A percentile compares a stretch with the other conserved stretches of the same genome.
Evolutionary conservation across 2,797 vertebrate species (phyloP).

Genomic region (Rhabdophis nuchalis): DNA sequence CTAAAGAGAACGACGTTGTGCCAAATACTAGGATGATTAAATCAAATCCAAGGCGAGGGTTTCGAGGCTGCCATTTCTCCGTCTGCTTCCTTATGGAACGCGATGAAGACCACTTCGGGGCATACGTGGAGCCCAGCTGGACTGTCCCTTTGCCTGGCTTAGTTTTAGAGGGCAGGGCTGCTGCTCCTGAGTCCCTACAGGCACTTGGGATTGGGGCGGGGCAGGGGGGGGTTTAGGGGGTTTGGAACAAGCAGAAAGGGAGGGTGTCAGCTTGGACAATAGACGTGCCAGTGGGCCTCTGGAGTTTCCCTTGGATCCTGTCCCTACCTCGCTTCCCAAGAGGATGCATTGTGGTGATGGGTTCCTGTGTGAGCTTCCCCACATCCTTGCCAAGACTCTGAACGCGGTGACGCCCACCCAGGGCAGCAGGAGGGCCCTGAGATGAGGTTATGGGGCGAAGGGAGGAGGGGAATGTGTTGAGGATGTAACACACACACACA

Average conservation of each 20-base stretch:
- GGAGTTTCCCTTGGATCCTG: background rate
- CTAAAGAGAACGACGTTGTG: background rate
- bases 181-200: background rate
- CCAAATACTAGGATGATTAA: fast-evolving
- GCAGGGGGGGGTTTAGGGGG: no score
- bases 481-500: background rate
- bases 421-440: background rate
- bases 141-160: background rate
- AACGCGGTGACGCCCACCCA: background rate
- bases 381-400: background rate
- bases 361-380: background rate
- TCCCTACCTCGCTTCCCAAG: background rate
- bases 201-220: no score
- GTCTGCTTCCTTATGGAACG: background rate
- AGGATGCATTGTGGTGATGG: background rate
- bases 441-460: background rate
- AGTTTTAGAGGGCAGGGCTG: background rate
- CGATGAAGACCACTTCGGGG: background rate
- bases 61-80: background rate
- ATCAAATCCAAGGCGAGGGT: no score
- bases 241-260: background rate
- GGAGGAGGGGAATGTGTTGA: background rate
- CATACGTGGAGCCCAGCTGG: background rate
- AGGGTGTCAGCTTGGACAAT: background rate
- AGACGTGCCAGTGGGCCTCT: background rate